Evolutionary conservation across 2,797 vertebrate species (phyloP).

Genomic region (Lutjanus argentimaculatus): DNA sequence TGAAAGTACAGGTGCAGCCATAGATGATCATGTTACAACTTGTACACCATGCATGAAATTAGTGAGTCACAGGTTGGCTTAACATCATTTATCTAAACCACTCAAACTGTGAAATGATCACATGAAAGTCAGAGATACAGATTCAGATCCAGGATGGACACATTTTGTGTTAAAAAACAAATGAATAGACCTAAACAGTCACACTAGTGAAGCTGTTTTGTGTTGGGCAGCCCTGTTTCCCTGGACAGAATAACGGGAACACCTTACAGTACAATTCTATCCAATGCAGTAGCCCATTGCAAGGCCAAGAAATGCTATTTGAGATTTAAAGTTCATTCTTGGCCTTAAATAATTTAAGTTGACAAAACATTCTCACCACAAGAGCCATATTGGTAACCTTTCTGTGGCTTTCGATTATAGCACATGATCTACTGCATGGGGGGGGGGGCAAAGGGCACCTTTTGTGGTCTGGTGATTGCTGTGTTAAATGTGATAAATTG

Average conservation of each 20-base stretch:
- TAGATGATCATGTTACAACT: neutral
- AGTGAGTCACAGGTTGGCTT: neutral
- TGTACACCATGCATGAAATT: neutral
- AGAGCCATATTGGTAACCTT: too few relatives aligned
- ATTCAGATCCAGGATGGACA: neutral
- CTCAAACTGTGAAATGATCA: neutral
- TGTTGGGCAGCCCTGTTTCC: too few relatives aligned
- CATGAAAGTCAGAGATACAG: neutral
- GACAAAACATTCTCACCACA: neutral
- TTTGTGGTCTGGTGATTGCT: too few relatives aligned
- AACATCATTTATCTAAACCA: neutral
- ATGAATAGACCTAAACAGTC: neutral
- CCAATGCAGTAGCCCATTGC: neutral
- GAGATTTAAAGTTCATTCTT: neutral
- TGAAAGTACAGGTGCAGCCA: neutral
- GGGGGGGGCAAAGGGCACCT: too few relatives aligned
- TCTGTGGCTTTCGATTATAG: neutral
- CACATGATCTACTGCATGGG: neutral
- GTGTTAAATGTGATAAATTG: neutral
- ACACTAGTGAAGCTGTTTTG: too few relatives aligned
- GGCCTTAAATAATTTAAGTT: neutral
- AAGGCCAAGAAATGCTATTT: too few relatives aligned
- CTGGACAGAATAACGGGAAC: neutral
- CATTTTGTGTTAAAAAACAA: neutral
- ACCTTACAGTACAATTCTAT: neutral